Evolutionary conservation across 1,140 invertebrate species (phyloP).

Genomic region (Bombus pascuorum): DNA sequence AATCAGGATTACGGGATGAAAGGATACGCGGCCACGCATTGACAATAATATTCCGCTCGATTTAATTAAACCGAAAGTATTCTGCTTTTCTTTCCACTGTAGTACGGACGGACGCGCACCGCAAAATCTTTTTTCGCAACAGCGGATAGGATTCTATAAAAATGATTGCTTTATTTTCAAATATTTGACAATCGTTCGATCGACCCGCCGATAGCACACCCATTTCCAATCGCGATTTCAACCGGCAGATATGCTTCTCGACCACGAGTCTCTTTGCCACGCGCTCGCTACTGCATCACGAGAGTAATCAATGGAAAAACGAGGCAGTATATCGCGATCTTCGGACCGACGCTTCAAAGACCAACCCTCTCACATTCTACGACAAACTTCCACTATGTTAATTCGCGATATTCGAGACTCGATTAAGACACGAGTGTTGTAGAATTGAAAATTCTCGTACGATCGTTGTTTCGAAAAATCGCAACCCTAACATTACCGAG

Average conservation of each 20-base stretch:
- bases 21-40: background rate
- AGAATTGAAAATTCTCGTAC: background rate
- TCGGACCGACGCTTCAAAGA: background rate
- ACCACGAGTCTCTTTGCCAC: background rate
- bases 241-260: background rate
- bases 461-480: slow-evolving; percentile 15
- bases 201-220: background rate
- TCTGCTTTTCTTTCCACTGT: background rate
- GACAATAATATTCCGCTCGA: background rate
- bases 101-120: too few relatives aligned
- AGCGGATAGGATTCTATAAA: background rate
- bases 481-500: background rate
- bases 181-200: slow-evolving; percentile 18
- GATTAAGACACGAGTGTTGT: rapidly evolving
- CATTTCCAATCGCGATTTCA: background rate
- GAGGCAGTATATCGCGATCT: background rate
- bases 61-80: slow-evolving; percentile 26
- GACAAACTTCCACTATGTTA: background rate
- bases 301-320: background rate
- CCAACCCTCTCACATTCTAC: background rate
- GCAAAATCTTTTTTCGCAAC: background rate
- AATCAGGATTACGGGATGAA: slow-evolving; percentile 17
- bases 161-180: slow-evolving; percentile 14
- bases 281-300: background rate
- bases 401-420: background rate